Base-by-base conservation (phyloP, 2,113 vertebrate species). In the Lipotes vexillifer region DNA sequence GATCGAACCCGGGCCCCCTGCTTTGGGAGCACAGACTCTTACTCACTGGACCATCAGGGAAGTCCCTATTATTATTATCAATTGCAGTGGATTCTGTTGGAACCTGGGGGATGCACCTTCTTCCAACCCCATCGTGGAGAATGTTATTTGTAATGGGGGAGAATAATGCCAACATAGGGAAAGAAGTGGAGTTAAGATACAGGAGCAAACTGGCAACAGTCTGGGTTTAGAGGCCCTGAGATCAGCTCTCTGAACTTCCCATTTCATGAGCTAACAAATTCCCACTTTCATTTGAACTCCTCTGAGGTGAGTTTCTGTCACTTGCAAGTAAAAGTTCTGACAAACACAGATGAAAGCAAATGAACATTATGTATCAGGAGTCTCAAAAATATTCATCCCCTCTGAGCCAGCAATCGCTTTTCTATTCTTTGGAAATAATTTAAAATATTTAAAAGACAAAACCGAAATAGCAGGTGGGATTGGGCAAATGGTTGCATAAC, bases 381-480 rank as follows among this genome's bases (percentile, higher is more conserved):
- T 33, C 33, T 83, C 61, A 85, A 65, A 80, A 90, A 65, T 38
- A 46, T 15, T 49, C 89, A 86, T 81, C 65, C 33, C 33, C 13
- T 82, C 46, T 94, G 90, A 68, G 13, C 44, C 17, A 7, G 38
- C 38, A 63, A 75, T 41, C 11, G 21, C 29, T 68, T 77, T 63
- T 52, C 17, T 90, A 69, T 87, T 78, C 36, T 95, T 92, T 36
- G 29, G 52, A 95, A 65, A 90, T 68, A 63, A 83, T 88, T 90
- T 46, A 65, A 77, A 95, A 84, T 75, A 52, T 86, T 89, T 86
- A 66, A 88, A 95, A 80, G 74, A 7, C 21, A 96, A 95, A 84
- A 66, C 8, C 10, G 31, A 88, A 72, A 33, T 23, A 65, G 23
- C 69, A 55, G 80, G 23, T 92, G 27, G n/a, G 27, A n/a, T 23